Conservation (phyloP, 2,797 vertebrate species). For the Lophotriccus pileatus region DNA sequence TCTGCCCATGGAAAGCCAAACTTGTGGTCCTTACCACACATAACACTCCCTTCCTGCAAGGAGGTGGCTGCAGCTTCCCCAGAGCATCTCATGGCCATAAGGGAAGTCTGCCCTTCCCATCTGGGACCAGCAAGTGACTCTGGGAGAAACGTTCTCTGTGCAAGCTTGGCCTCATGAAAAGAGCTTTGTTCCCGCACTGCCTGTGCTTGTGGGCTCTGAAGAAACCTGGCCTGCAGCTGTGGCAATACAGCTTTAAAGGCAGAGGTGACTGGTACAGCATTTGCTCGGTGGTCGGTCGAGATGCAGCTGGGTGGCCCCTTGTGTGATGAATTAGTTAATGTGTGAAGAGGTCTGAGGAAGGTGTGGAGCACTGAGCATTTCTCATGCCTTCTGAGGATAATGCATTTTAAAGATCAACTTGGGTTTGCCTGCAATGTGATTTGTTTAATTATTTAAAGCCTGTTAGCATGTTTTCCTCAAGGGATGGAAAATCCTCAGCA, state of each 20-base stretch:
- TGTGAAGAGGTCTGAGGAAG: not conserved
- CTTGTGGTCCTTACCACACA: not conserved
- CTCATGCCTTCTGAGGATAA: not conserved
- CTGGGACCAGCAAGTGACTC: not conserved
- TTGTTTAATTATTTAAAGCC: slow-evolving; percentile 57
- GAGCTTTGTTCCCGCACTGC: slow-evolving; percentile 9
- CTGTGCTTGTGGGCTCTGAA: not conserved
- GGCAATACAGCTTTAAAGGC: not conserved
- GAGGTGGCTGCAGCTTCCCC: not conserved
- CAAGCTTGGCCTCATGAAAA: slow-evolving; percentile 20
- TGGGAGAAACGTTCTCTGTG: fast-evolving
- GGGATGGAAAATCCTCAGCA: not conserved
- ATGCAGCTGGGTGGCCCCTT: slow-evolving; percentile 19
- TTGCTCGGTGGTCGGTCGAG: not conserved
- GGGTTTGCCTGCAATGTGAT: not conserved
- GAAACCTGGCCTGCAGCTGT: slow-evolving; percentile 46
- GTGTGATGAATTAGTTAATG: not conserved
- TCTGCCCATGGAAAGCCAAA: not conserved
- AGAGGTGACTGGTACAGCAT: not conserved
- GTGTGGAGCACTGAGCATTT: not conserved
- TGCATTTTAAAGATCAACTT: slow-evolving; percentile 19
- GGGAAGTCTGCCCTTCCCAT: not conserved
- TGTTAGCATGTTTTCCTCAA: slow-evolving; percentile 25
- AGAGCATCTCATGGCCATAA: fast-evolving
- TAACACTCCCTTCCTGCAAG: not conserved